Conservation (phyloP, 2,113 vertebrate species). For the Edolisoma coerulescens region DNA sequence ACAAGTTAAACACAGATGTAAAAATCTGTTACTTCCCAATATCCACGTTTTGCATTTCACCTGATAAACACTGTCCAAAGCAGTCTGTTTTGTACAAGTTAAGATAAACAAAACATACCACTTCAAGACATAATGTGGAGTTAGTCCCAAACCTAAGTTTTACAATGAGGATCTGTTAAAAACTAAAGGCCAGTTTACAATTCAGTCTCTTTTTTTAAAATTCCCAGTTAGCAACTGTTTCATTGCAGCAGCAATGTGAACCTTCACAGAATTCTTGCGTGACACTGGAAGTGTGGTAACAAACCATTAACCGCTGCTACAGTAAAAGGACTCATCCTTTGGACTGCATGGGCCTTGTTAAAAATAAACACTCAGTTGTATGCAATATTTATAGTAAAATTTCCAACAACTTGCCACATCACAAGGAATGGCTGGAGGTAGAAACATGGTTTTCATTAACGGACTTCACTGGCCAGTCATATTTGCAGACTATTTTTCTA, state of each 20-base stretch:
- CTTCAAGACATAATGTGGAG: not conserved
- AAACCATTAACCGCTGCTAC: not conserved
- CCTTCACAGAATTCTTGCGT: not conserved
- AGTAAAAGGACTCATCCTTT: not conserved
- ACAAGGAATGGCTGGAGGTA: not conserved
- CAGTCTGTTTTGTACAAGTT: not conserved
- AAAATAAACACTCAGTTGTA: not conserved
- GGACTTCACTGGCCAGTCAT: not conserved
- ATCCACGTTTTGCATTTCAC: not conserved
- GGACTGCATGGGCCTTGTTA: not conserved
- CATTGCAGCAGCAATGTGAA: not conserved
- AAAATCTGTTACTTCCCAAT: not conserved
- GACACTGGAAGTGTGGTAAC: not conserved
- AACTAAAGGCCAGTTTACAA: not conserved
- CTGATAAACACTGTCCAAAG: not conserved
- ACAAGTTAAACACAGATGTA: not conserved
- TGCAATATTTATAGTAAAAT: not conserved
- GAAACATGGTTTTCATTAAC: not conserved
- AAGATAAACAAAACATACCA: not conserved
- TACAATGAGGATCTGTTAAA: not conserved
- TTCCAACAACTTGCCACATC: not conserved
- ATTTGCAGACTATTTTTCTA: not conserved
- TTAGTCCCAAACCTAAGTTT: not conserved
- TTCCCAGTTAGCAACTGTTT: not conserved
- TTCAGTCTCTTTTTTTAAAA: not conserved